Evolutionary conservation across 2,888 invertebrate genomes (phyloP).

Genomic region (Onchidella celtica): DNA sequence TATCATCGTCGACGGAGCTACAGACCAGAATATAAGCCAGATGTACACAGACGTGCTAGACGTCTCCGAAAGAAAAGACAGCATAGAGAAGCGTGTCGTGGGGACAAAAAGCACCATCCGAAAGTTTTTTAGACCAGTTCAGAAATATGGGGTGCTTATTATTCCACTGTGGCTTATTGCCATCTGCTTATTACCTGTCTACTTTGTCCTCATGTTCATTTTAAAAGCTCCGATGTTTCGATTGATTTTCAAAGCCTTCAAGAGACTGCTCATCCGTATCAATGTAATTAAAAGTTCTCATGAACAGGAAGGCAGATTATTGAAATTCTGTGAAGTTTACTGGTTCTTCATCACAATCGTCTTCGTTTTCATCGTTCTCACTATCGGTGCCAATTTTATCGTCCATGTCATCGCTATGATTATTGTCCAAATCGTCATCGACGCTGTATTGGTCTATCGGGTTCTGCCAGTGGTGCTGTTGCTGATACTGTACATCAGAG

Average conservation of each 20-base stretch:
- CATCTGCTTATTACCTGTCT: constrained; percentile 27
- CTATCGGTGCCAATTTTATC: constrained; percentile 50
- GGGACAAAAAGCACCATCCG: constrained; percentile 22
- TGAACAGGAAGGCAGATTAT: neutral
- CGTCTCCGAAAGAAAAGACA: constrained; percentile 23
- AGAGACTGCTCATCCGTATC: neutral
- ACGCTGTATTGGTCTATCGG: constrained; percentile 44
- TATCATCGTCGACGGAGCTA: constrained; percentile 46
- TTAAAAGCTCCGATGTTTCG: constrained; percentile 39
- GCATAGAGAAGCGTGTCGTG: neutral
- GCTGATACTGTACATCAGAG: constrained; percentile 50
- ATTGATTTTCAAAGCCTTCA: constrained; percentile 23
- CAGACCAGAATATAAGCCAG: constrained; percentile 43
- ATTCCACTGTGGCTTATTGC: constrained; percentile 39
- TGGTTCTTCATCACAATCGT: constrained; percentile 45
- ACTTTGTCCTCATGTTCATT: constrained; percentile 31
- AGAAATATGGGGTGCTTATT: constrained; percentile 36
- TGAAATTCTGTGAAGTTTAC: constrained; percentile 13
- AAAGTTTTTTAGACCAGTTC: constrained; percentile 23
- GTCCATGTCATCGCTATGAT: constrained; percentile 45
- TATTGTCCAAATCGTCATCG: constrained; percentile 44
- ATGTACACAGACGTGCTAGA: constrained; percentile 48
- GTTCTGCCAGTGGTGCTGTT: constrained; percentile 47
- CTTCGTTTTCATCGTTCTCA: constrained; percentile 47
- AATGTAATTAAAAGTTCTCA: neutral